Conservation (phyloP, 2,113 vertebrate species). For the Melanocharis versteri region DNA sequence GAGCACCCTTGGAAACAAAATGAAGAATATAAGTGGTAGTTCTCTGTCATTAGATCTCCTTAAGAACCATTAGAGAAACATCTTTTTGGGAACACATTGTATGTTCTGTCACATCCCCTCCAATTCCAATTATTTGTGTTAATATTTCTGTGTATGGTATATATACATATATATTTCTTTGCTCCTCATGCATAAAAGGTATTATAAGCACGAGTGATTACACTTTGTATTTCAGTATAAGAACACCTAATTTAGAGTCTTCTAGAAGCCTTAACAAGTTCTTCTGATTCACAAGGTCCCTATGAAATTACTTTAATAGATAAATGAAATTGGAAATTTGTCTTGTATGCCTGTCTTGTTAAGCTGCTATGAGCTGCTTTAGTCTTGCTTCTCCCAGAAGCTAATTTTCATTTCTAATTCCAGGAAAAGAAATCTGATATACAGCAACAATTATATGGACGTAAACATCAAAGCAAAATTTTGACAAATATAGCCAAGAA, state of each 20-base stretch:
- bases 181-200: neutral
- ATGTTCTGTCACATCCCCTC: neutral
- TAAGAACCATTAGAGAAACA: neutral
- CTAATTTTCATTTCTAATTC: slow-evolving; percentile 11
- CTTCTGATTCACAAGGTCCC: neutral
- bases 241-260: neutral
- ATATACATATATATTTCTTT: neutral
- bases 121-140: neutral
- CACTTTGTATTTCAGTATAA: neutral
- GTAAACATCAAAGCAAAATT: slow-evolving; percentile 6
- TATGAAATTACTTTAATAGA: neutral
- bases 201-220: neutral
- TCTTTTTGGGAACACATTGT: neutral
- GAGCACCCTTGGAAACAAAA: neutral
- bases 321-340: neutral
- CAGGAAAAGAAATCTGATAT: neutral
- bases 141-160: neutral
- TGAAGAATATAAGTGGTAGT: neutral
- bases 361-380: neutral
- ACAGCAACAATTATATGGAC: neutral
- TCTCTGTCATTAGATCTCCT: neutral
- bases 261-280: neutral
- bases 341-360: neutral
- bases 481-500: neutral
- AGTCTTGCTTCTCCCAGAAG: neutral